Conservation (phyloP, 2,113 vertebrate species). For the Rhynchomys soricoides region DNA sequence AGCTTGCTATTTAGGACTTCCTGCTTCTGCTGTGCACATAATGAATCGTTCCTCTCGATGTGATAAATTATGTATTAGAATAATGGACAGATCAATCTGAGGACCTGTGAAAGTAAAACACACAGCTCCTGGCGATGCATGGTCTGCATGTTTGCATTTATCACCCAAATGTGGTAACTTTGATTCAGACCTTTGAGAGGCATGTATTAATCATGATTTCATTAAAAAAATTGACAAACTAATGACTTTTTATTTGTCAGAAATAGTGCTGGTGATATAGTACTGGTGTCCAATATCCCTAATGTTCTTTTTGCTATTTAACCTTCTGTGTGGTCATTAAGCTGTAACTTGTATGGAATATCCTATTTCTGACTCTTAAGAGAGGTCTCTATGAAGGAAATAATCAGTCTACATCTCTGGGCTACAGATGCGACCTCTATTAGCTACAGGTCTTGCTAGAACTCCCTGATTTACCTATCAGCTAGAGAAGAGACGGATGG, state of each 20-base stretch:
- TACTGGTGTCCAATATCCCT: constrained; percentile 75
- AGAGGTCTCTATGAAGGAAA: constrained; percentile 53
- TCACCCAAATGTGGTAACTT: constrained; percentile 85
- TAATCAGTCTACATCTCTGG: constrained; percentile 32
- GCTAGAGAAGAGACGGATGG: constrained; percentile 30
- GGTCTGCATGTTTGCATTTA: constrained; percentile 85
- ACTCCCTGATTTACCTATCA: background rate
- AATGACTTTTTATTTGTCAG: constrained; percentile 86
- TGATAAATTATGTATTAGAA: constrained; percentile 88
- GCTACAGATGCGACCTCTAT: background rate
- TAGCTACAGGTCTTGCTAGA: constrained; percentile 18
- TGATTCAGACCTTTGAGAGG: constrained; percentile 85
- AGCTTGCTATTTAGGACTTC: constrained; percentile 75
- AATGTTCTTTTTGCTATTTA: constrained; percentile 80
- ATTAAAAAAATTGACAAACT: constrained; percentile 84
- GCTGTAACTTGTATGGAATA: constrained; percentile 62
- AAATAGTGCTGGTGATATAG: constrained; percentile 83
- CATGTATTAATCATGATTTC: constrained; percentile 89
- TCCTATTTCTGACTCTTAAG: constrained; percentile 26
- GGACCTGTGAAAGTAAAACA: constrained; percentile 79
- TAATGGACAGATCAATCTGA: constrained; percentile 88
- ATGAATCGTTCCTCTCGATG: constrained; percentile 82
- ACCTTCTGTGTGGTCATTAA: constrained; percentile 78
- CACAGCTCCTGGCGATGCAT: constrained; percentile 84
- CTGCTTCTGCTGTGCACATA: constrained; percentile 79